phyloP scores from a whole-genome alignment of 2,113 vertebrate species.

The Oophaga pumilio region DNA sequence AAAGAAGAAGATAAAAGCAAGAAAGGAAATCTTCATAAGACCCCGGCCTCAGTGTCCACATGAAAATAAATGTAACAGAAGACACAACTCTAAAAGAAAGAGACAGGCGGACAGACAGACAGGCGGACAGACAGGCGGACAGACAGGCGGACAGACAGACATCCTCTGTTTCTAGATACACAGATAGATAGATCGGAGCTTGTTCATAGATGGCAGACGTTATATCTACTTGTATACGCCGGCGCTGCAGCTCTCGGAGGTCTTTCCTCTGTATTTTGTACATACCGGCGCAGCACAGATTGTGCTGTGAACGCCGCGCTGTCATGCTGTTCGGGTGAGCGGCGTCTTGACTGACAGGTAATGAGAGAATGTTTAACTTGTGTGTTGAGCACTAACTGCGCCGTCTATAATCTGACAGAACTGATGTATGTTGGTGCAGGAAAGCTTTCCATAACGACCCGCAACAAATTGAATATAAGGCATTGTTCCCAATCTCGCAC shows the following conservation, averaged over 20 bases:
- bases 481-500: not conserved
- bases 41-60: too few relatives aligned
- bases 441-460: slow-evolving; percentile 8
- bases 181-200: not conserved
- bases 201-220: too few relatives aligned
- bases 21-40: too few relatives aligned
- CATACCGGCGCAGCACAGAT: slow-evolving; percentile 6
- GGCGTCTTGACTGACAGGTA: slow-evolving; percentile 42
- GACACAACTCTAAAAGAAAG: not conserved
- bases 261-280: not conserved
- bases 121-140: not conserved
- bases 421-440: slow-evolving; percentile 35
- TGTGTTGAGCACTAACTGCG: slow-evolving; percentile 45
- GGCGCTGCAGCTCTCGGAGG: too few relatives aligned
- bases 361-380: slow-evolving; percentile 51
- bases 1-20: too few relatives aligned
- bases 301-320: slow-evolving; percentile 19
- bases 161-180: too few relatives aligned
- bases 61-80: too few relatives aligned
- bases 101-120: too few relatives aligned
- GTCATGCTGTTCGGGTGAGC: slow-evolving; percentile 28
- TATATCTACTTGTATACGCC: too few relatives aligned
- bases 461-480: slow-evolving; percentile 31
- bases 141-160: not conserved
- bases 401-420: slow-evolving; percentile 39